Base-by-base conservation (phyloP, 2,797 vertebrate species). In the Echiichthys vipera region DNA sequence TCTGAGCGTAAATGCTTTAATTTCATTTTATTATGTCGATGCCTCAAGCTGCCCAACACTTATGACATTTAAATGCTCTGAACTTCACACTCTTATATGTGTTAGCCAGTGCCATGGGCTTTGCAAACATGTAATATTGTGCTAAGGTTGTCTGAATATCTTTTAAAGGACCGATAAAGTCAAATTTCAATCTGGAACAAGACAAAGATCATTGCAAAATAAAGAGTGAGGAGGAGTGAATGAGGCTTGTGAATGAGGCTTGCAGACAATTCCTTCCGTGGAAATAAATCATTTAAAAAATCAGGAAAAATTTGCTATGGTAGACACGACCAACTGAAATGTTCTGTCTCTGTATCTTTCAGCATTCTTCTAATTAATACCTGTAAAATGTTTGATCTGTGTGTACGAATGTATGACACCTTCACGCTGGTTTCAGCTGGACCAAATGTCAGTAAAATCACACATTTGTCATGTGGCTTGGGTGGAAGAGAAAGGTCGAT, bases 1-100 rank as follows among this genome's bases (percentile, higher is more conserved):
- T 36, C 43, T 24, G 10, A 49, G 17, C 20, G 9, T 7, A 4
- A 24, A 2, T 7, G 25, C 22, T 57, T 20, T 42, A 13, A 37
- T 61, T 71, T 29, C 25, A 27, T 59, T 64, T 55, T 53, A 42
- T 43, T 10, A 46, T 43, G 40, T 14, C 34, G 7, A 17, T 13
- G 9, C 2, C 20, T 59, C 32, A 22, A 17, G 15, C 5, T 27
- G 14, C 36, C 36, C 18, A 36, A 65, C 47, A 25, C 15, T 43
- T 1, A 56, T 30, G 34, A 59, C 62, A 54, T 66, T 45, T 25
- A 54, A 8, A n/a, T 53, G 37, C 5, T 24, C 30, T 46, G 43
- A 65, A 51, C 58, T 47, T 30, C 32, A 20, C 11, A 8, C 0
- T 29, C 25, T 34, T 25, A n/a, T 34, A 43, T 29, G 14, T 34